These are phyloP conservation scores for Setipinna tenuifilis DNA, from an alignment of 2,797 vertebrate species.

Conservation along the genomic window DNA sequence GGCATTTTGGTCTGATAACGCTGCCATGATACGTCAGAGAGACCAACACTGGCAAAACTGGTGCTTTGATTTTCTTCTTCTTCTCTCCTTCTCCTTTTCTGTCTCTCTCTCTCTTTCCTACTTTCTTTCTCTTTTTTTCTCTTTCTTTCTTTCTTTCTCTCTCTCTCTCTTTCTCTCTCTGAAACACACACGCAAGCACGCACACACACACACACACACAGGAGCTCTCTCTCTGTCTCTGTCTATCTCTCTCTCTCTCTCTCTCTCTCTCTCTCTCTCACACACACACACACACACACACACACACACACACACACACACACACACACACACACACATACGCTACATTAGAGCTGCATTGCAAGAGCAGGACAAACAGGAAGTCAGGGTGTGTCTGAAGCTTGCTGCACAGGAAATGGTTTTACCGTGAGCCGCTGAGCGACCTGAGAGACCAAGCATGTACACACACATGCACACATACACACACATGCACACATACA, in stretches of 20 bases:
- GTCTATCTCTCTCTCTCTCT: background rate
- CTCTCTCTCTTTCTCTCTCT: conserved; percentile 6
- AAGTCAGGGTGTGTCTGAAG: conserved; percentile 33
- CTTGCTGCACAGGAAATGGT: conserved; percentile 31
- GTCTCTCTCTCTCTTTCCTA: background rate
- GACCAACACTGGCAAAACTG: background rate
- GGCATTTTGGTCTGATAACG: too few relatives aligned
- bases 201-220: too few relatives aligned
- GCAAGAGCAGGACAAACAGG: conserved; percentile 34
- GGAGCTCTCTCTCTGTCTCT: background rate
- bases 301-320: background rate
- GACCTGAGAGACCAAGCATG: background rate
- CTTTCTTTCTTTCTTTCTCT: background rate
- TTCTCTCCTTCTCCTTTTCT: background rate
- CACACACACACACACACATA: background rate
- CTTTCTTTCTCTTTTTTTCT: background rate
- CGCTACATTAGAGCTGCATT: background rate
- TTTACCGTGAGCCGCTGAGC: conserved; percentile 21
- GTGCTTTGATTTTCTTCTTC: background rate
- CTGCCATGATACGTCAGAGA: too few relatives aligned
- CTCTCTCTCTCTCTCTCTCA: conserved; percentile 8
- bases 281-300: background rate
- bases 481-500: background rate
- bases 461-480: background rate
- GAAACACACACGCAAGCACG: background rate